Evolutionary conservation across 2,888 invertebrate genomes (phyloP).

Genomic region (Erpobdella octoculata): DNA sequence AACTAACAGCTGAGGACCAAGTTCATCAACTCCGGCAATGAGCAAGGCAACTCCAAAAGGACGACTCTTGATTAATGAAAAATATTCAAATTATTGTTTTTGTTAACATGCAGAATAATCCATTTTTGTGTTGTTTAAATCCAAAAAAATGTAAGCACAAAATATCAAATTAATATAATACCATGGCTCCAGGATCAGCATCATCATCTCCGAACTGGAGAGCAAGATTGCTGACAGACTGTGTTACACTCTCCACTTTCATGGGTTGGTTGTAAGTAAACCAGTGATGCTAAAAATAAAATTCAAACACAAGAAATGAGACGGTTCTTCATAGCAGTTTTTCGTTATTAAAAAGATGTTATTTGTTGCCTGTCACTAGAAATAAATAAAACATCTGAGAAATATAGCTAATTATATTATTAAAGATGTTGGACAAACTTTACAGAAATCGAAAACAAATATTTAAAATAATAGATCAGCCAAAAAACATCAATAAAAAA

Average conservation of each 20-base stretch:
- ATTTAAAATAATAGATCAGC: background rate
- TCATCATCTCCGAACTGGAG: conserved; percentile 98
- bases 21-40: conserved; percentile 84
- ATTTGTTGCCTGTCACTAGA: too few species aligned
- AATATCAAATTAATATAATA: conserved; percentile 42
- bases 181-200: conserved; percentile 68
- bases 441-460: too few species aligned
- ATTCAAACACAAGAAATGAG: conserved; percentile 14
- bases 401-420: too few species aligned
- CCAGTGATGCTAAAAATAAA: conserved; percentile 90
- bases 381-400: too few species aligned
- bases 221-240: conserved; percentile 96
- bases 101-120: too few species aligned
- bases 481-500: background rate
- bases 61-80: conserved; percentile 72
- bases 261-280: conserved; percentile 92
- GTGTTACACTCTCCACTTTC: conserved; percentile 93
- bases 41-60: conserved; percentile 98
- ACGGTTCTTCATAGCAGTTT: background rate
- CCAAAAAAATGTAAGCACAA: background rate
- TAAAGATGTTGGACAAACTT: too few species aligned
- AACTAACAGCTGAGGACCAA: conserved; percentile 77
- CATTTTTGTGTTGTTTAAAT: too few species aligned
- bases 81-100: too few species aligned
- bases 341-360: too few species aligned